Evolutionary conservation across 2,888 invertebrate genomes (phyloP), one percentile per base, ranked within the genome.

Genomic region (Pollenia amentaria): DNA sequence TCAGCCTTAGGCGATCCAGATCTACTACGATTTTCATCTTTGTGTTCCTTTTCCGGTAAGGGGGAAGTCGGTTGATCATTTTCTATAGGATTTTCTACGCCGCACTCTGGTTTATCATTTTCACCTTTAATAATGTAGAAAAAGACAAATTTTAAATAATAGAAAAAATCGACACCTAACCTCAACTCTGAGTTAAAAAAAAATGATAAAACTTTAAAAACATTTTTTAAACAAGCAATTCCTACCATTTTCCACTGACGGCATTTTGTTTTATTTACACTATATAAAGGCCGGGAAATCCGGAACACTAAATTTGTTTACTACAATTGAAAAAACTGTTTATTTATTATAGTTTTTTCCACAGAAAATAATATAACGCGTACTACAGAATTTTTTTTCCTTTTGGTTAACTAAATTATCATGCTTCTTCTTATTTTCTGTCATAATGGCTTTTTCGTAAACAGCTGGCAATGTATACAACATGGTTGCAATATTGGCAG

Each of bases 191-290:
- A 46, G 18, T 18, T 64, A n/a, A n/a, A n/a, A n/a, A n/a, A n/a
- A n/a, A n/a, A n/a, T 6, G 16, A 44, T 42, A 69, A 78, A 72
- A 73, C 9, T n/a, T n/a, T 57, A 16, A 11, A 42, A 2, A 14
- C 51, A 38, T 51, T 42, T 11, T 18, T 7, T 6, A 14, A 3
- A 16, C 29, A 29, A 40, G 40, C 18, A 60, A 16, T 8, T 72
- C 83, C 57, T 64, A 87, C 86, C 86, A 53, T 84, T 84, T 48
- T 83, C 83, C 3, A 84, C 67, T 40, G 86, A 80, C 38, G 70
- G 21, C 83, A 87, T 87, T 75, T 77, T 70, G 14, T 21, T 14
- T 69, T 60, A 21, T 18, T 44, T 10, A 62, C 6, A 21, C 4
- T n/a, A 53, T 2, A 65, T 3, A 8, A 55, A 18, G 0, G 16